These are phyloP conservation scores for Eubasilissa regina DNA, from an alignment of 1,140 invertebrate genomes.

Conservation along the genomic window DNA sequence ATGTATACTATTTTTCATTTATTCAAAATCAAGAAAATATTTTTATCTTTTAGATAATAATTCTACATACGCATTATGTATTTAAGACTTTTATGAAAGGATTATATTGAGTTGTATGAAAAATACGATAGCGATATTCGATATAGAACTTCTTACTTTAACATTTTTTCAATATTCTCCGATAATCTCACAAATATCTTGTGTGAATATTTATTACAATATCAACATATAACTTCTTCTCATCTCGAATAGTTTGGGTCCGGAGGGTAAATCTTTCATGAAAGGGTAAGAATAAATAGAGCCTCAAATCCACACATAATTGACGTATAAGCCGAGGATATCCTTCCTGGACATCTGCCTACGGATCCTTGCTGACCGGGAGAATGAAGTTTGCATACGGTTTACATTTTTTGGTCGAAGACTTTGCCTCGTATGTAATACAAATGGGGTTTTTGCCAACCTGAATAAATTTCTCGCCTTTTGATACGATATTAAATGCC, in stretches of 20 bases:
- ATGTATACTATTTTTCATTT: too few relatives aligned
- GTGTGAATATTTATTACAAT: conserved; percentile 41
- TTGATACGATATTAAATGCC: conserved; percentile 41
- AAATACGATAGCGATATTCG: too few relatives aligned
- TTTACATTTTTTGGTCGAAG: conserved; percentile 46
- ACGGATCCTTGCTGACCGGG: conserved; percentile 39
- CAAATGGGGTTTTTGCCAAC: conserved; percentile 45
- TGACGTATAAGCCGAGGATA: conserved; percentile 22
- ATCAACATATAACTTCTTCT: conserved; percentile 30
- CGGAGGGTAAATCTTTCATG: conserved; percentile 34
- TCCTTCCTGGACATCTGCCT: not conserved
- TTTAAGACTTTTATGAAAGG: too few relatives aligned
- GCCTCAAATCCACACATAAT: conserved; percentile 49
- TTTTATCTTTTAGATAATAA: too few relatives aligned
- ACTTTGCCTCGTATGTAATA: conserved; percentile 38
- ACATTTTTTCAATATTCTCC: conserved; percentile 39
- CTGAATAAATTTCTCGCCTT: conserved; percentile 33
- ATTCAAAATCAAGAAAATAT: too few relatives aligned
- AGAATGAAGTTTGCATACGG: conserved; percentile 49
- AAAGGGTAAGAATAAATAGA: conserved; percentile 35
- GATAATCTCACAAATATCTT: conserved; percentile 31
- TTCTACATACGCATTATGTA: too few relatives aligned
- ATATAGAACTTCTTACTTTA: too few relatives aligned
- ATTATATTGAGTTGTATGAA: too few relatives aligned
- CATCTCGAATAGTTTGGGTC: conserved; percentile 37